Evolutionary conservation across 2,113 vertebrate species (phyloP), one percentile per base, ranked within the genome.

Genomic region (Edolisoma coerulescens): DNA sequence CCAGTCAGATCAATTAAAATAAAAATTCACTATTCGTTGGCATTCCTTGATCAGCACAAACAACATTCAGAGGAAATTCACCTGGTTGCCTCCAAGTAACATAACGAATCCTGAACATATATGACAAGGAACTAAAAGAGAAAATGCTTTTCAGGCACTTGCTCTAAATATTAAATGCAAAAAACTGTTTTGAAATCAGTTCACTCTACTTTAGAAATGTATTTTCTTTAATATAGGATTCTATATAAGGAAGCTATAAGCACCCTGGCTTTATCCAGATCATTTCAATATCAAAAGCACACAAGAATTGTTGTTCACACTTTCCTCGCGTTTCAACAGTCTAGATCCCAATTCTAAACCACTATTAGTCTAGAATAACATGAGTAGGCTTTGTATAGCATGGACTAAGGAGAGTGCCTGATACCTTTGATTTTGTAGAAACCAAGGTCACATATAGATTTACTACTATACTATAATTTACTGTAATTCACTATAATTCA

Each of bases 1-100:
- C 68, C 68, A 93, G 84, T 87, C 77, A 92, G 91, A 97, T 97
- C 95, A 97, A 96, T 96, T 96, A 97, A 95, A 97, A 93, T 95
- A 93, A 96, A 90, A 94, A 91, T 80, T 88, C 86, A 45, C 89
- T 90, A 44, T 94, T 94, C 47, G 0, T 60, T 96, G 96, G 47
- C 86, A 91, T 74, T 88, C 93, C 93, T 96, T 95, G 93, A 97
- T 97, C 94, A 95, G 93, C 84, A 89, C 7, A 42, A 96, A 95
- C 88, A 96, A 91, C 9, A 5, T 93, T 97, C 91, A 88, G 88
- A 96, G 57, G 59, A 95, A 97, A 97, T 95, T 91, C 84, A 89
- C 94, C 88, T 88, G 64, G 81, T 90, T 96, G 93, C 90, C 92
- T 96, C 78, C 32, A 76, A 95, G 65, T 70, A 95, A 70, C 41